Percentiles rank a stretch among this genome's conserved stretches.
Conservation (phyloP, 2,113 vertebrate genomes). For the Pseudopipra pipra region DNA sequence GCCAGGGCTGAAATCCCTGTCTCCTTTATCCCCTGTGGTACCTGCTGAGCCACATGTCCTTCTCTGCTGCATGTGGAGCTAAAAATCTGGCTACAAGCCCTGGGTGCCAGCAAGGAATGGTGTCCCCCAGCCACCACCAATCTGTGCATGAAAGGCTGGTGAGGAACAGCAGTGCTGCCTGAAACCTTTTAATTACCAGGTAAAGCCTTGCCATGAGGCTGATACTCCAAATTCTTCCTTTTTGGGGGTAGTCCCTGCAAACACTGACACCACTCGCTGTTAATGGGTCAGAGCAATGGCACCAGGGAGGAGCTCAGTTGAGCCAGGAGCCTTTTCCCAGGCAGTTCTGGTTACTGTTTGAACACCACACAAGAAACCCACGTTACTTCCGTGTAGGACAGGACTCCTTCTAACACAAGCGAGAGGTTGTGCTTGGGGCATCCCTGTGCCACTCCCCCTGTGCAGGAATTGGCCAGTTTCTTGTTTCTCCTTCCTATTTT, state of each 20-base stretch:
- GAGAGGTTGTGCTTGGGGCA: not conserved
- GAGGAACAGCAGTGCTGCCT: not conserved
- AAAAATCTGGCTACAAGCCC: not conserved
- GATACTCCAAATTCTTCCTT: not conserved
- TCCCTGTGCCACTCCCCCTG: not conserved
- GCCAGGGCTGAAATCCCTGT: not conserved
- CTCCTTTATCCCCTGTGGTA: not conserved
- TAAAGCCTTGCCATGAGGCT: not conserved
- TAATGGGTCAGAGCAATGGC: not conserved
- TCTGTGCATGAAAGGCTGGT: not conserved
- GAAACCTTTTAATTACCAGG: not conserved
- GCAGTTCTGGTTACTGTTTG: not conserved
- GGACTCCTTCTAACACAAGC: not conserved
- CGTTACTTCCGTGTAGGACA: accelerated
- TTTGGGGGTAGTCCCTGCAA: not conserved
- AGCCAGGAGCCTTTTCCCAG: not conserved
- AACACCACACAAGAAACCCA: not conserved
- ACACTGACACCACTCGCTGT: accelerated
- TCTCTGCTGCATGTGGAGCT: not conserved
- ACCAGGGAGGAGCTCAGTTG: accelerated
- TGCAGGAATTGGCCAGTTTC: not conserved
- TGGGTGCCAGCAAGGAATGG: not conserved
- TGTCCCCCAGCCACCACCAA: not conserved
- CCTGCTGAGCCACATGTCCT: not conserved
- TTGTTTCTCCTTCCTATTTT: not conserved